Percentiles rank a stretch among this genome's conserved stretches.
These are phyloP conservation scores for Melanotus villosus DNA, from an alignment of 2,888 invertebrate species.

Conservation along the genomic window DNA sequence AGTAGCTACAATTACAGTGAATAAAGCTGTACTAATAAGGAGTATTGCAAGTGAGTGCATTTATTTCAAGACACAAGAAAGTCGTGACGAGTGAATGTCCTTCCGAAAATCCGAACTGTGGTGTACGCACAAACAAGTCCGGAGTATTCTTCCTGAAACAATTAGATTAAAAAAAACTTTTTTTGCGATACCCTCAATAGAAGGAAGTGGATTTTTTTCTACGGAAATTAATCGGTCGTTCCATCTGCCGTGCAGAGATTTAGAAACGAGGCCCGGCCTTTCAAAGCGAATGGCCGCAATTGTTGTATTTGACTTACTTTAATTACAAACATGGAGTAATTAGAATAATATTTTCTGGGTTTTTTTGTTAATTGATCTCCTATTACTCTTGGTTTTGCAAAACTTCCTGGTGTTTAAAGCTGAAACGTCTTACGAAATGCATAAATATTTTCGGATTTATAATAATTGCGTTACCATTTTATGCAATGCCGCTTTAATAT, in stretches of 20 bases:
- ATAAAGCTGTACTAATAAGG: background rate
- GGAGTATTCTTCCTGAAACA: background rate
- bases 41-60: background rate
- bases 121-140: background rate
- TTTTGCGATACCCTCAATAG: background rate
- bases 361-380: background rate
- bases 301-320: constrained; percentile 1
- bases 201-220: background rate
- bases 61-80: background rate
- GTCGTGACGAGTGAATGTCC: constrained; percentile 8
- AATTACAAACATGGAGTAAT: background rate
- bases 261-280: background rate
- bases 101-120: background rate
- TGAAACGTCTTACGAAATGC: background rate
- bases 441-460: background rate
- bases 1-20: background rate
- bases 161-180: background rate
- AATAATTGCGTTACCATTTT: background rate
- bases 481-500: background rate
- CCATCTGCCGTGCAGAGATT: constrained; percentile 2
- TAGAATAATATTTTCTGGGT: background rate
- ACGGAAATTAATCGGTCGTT: background rate
- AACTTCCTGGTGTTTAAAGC: background rate
- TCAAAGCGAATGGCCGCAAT: background rate
- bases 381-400: background rate